Evolutionary conservation across 1,140 invertebrate genomes (phyloP), one percentile per base, ranked within the genome.

Genomic region (Ooceraea biroi): DNA sequence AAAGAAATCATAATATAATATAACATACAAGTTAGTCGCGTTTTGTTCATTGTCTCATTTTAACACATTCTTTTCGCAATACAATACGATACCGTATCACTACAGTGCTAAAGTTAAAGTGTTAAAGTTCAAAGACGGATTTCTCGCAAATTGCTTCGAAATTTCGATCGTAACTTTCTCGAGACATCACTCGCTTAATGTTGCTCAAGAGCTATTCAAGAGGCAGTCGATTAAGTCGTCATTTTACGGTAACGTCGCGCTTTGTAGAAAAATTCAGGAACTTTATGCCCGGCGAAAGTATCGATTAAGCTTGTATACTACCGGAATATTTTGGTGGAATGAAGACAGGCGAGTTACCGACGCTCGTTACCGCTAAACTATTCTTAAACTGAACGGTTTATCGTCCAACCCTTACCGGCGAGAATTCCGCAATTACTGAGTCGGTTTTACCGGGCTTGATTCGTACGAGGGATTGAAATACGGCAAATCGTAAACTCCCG

Each of bases 311-410:
- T 69, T 57, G 65, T 46, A 57, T 46, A 71, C 46, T 69, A n/a
- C 41, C 48, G 63, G 80, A 48, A 83, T 83, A 83, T 86, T 86
- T 83, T 50, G 78, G 82, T 52, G 61, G 84, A 52, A 84, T 60
- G 68, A 84, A 84, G 72, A 88, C 52, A 52, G 82, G 74, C 57
- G 69, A 83, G 84, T 73, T 57, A 73, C 71, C 69, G 76, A 83
- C 52, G 55, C 85, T 80, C 69, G 73, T 87, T 84, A 84, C 63
- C 46, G 60, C 61, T 30, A 46, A 74, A 25, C 72, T 60, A 73
- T 88, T 84, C 86, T 87, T 87, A 84, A 87, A 87, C 73, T 73
- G 22, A 73, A 50, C 50, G 52, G 82, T 87, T 87, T 88, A 84
- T 87, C 68, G 68, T 22, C 41, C 25, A 63, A 52, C 30, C 25